Evolutionary conservation across 2,113 vertebrate genomes (phyloP).

Genomic region (Anas platyrhynchos): DNA sequence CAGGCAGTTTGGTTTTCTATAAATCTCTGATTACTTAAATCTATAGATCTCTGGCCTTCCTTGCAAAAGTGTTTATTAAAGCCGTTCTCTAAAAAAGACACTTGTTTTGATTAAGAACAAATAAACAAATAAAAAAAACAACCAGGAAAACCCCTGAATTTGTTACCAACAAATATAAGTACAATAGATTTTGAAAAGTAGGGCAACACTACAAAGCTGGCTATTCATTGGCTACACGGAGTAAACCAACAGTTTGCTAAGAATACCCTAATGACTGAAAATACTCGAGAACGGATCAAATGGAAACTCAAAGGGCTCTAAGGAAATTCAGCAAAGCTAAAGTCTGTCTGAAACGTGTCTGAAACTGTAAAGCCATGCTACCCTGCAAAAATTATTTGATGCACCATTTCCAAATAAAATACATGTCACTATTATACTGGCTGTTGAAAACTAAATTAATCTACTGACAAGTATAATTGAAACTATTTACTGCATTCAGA

Average conservation of each 20-base stretch:
- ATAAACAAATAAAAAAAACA: neutral
- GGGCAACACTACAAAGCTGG: constrained; percentile 24
- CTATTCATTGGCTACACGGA: neutral
- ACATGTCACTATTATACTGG: neutral
- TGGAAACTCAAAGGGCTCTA: neutral
- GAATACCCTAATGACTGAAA: constrained; percentile 6
- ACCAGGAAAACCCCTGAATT: neutral
- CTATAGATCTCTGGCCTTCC: neutral
- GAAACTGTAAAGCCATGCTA: neutral
- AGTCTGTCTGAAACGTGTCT: neutral
- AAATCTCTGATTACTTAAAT: neutral
- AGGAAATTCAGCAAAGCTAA: neutral
- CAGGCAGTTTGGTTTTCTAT: neutral
- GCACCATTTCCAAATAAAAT: neutral
- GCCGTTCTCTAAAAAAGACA: neutral
- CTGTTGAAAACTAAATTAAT: neutral
- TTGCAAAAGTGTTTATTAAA: constrained; percentile 1
- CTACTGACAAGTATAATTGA: neutral
- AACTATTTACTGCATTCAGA: neutral
- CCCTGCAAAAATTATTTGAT: neutral
- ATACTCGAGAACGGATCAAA: constrained; percentile 13
- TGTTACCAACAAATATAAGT: neutral
- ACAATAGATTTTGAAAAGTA: constrained; percentile 24
- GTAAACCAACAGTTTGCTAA: neutral
- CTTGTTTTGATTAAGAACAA: neutral